Evolutionary conservation across 2,797 vertebrate species (phyloP), one percentile per base, ranked within the genome.

Genomic region (Ceryle rudis): DNA sequence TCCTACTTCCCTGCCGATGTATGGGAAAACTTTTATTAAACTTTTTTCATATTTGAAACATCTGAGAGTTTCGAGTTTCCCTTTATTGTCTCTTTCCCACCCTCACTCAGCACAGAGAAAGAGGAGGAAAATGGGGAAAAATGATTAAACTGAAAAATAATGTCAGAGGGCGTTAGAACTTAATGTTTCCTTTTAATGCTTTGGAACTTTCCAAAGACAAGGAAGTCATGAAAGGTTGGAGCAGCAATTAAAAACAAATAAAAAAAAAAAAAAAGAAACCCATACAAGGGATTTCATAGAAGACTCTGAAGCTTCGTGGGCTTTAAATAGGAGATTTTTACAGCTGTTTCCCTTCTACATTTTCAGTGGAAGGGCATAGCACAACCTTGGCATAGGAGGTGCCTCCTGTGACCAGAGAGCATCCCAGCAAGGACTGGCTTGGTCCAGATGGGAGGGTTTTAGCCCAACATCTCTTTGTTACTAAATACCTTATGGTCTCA

Each of bases 11-110:
- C 62, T 74, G 65, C 49, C 0, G 8, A 74, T 72, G 81, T 94
- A 92, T 92, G 94, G 94, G 92, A 95, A 94, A 94, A 94, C 25
- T 92, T 95, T 86, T 89, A 91, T 81, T 81, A 81, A 92, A 80
- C 83, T 94, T 95, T 90, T 60, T 97, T 95, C 52, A 7, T 89
- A 91, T 95, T 95, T 86, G 88, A 93, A 92, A 97, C 82, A 89
- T 89, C 94, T 89, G 88, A 95, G 93, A 39, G 93, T 85, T 96
- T 81, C 85, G 74, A 87, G 44, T 96, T 97, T 97, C 97, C 96
- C 94, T 95, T 90, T 91, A 97, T 96, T 94, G 96, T 96, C 94
- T 97, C 94, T 95, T 97, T 97, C 89, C 97, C 95, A 97, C 97
- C 94, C 91, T 96, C 94, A 93, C 72, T 94, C 89, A 71, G 65